phyloP scores from a whole-genome alignment of 2,797 vertebrate genomes.

The Anguilla pacifica region DNA sequence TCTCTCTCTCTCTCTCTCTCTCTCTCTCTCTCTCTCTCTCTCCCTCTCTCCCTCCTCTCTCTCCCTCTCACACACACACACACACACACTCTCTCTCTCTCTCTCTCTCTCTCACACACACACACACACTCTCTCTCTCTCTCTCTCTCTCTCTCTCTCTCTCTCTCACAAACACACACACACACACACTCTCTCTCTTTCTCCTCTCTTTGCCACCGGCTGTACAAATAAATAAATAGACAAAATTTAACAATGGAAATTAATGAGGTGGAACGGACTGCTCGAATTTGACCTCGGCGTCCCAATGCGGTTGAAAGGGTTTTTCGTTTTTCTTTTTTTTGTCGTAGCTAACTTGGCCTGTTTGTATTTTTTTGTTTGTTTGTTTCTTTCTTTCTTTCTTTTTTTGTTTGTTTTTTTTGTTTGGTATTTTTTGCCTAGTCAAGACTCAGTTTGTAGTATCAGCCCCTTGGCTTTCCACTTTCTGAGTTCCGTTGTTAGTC shows the following conservation, averaged over 20 bases:
- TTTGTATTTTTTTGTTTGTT: conserved; percentile 48
- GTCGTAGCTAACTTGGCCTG: not conserved
- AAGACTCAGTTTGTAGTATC: not conserved
- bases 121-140: too few species aligned
- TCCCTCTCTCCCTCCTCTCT: not conserved
- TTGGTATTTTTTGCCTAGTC: not conserved
- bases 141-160: too few species aligned
- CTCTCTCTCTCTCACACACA: too few species aligned
- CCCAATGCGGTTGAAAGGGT: not conserved
- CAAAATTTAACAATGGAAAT: conserved; percentile 1
- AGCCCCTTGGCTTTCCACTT: conserved; percentile 86
- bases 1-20: not conserved
- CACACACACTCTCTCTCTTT: not conserved
- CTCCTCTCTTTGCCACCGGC: not conserved
- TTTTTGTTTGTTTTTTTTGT: too few species aligned
- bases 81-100: too few species aligned
- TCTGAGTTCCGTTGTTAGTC: not conserved
- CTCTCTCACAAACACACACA: too few species aligned
- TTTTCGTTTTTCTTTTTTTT: not conserved
- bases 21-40: not conserved
- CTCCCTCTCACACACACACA: too few species aligned
- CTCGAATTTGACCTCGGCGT: conserved; percentile 35
- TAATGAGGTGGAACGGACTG: conserved; percentile 37
- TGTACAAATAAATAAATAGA: conserved; percentile 42
- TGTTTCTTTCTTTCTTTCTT: conserved; percentile 36